Percentiles rank a stretch among this genome's conserved stretches.
These are phyloP conservation scores for Nycticorax nycticorax DNA, from an alignment of 2,113 vertebrate species.

Conservation along the genomic window DNA sequence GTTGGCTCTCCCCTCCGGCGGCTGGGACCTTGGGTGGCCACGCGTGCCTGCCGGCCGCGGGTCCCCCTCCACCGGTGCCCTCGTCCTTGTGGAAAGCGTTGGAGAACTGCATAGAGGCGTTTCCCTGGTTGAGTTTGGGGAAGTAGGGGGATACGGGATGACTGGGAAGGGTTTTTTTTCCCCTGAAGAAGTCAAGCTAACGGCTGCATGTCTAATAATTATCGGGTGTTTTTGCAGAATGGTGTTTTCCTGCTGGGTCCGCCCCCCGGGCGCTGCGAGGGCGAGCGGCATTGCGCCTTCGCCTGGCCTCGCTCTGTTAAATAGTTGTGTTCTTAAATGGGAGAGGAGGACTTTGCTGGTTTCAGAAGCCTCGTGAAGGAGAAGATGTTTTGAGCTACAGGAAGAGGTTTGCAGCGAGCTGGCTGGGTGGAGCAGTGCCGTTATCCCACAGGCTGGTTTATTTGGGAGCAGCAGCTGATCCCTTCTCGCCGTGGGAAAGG, in stretches of 20 bases:
- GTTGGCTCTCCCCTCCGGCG: not conserved
- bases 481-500: not conserved
- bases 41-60: fast-evolving
- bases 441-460: fast-evolving
- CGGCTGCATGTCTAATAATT: not conserved
- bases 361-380: no score
- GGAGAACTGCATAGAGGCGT: fast-evolving
- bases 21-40: fast-evolving
- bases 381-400: not conserved
- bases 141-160: fast-evolving
- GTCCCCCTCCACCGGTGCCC: fast-evolving
- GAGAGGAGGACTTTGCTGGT: not conserved
- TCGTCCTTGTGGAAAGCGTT: not conserved
- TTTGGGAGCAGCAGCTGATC: not conserved
- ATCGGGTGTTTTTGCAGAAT: not conserved
- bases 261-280: not conserved
- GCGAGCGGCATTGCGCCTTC: fast-evolving
- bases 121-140: not conserved
- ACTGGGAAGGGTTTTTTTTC: not conserved
- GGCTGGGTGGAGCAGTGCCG: not conserved
- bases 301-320: not conserved
- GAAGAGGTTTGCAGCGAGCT: not conserved
- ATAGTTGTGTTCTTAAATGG: not conserved
- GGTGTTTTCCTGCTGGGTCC: not conserved
- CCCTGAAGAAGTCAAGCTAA: not conserved